These are phyloP conservation scores for Coreoperca whiteheadi DNA, from an alignment of 2,113 vertebrate genomes.

Conservation along the genomic window DNA sequence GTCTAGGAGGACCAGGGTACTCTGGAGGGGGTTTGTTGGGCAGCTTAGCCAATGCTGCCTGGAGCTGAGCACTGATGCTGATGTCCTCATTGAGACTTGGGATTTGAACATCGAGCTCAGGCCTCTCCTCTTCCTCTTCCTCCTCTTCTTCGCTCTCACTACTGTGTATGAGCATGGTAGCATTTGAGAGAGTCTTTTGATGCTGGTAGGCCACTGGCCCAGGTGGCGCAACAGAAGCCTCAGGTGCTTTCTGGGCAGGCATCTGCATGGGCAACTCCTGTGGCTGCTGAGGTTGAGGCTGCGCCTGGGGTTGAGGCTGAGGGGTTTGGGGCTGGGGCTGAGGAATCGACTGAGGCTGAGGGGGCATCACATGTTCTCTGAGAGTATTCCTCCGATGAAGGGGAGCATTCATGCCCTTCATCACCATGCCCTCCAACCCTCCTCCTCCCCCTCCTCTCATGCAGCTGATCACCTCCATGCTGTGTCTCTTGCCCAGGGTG, in stretches of 20 bases:
- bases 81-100: slow-evolving; percentile 89
- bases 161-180: slow-evolving; percentile 97
- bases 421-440: slow-evolving; percentile 88
- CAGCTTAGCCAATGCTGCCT: slow-evolving; percentile 94
- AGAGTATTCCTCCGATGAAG: slow-evolving; percentile 90
- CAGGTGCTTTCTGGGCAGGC: slow-evolving; percentile 77
- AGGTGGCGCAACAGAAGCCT: slow-evolving; percentile 66
- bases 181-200: slow-evolving; percentile 94
- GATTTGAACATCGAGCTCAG: slow-evolving; percentile 86
- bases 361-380: slow-evolving; percentile 87
- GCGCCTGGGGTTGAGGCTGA: slow-evolving; percentile 70
- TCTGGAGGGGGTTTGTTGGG: slow-evolving; percentile 97
- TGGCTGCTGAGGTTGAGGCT: slow-evolving; percentile 67
- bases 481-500: slow-evolving; percentile 90
- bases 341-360: slow-evolving; percentile 68
- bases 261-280: slow-evolving; percentile 74
- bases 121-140: slow-evolving; percentile 83
- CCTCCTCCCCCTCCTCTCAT: slow-evolving; percentile 88
- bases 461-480: slow-evolving; percentile 93
- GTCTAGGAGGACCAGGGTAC: slow-evolving; percentile 92
- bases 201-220: slow-evolving; percentile 86
- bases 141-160: slow-evolving; percentile 93
- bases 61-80: slow-evolving; percentile 93
- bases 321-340: slow-evolving; percentile 63
- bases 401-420: slow-evolving; percentile 88